Evolutionary conservation across 1,140 invertebrate genomes (phyloP).

Genomic region (Macrosteles quadrilineatus): DNA sequence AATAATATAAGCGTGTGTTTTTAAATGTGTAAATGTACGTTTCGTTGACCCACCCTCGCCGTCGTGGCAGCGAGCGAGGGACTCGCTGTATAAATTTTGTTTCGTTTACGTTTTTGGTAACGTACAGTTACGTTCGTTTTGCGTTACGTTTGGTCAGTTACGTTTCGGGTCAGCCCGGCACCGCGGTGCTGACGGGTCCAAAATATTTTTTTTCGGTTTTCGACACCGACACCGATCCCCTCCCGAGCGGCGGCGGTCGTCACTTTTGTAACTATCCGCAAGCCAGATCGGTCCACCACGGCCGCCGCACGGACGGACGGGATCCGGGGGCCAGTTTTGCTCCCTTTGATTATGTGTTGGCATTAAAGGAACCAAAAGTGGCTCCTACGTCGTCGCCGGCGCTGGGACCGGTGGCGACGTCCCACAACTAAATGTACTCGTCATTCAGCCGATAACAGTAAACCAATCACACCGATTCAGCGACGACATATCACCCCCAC

Average conservation of each 20-base stretch:
- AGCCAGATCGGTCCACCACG: not conserved
- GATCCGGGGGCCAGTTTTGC: constrained; percentile 31
- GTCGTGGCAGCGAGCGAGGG: not conserved
- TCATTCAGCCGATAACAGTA: not conserved
- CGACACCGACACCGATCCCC: not conserved
- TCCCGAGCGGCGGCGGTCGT: not conserved
- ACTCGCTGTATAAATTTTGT: constrained; percentile 22
- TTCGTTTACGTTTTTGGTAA: not conserved
- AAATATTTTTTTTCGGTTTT: constrained; percentile 7
- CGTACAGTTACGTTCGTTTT: not conserved
- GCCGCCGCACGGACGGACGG: constrained; percentile 11
- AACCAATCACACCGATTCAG: too few relatives aligned
- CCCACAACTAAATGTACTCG: constrained; percentile 29
- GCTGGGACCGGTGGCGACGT: constrained; percentile 33
- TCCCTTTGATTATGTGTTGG: constrained; percentile 36
- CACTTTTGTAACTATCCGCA: not conserved
- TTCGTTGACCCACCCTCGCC: constrained; percentile 12
- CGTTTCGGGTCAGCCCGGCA: not conserved
- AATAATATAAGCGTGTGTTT: constrained; percentile 38
- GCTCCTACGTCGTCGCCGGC: constrained; percentile 26
- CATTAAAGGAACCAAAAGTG: constrained; percentile 34
- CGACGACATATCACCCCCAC: not conserved
- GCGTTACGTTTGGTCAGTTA: constrained; percentile 5
- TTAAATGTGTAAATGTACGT: constrained; percentile 36
- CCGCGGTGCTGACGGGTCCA: not conserved